Evolutionary conservation across 2,888 invertebrate species (phyloP).

Genomic region (Achlya flavicornis): DNA sequence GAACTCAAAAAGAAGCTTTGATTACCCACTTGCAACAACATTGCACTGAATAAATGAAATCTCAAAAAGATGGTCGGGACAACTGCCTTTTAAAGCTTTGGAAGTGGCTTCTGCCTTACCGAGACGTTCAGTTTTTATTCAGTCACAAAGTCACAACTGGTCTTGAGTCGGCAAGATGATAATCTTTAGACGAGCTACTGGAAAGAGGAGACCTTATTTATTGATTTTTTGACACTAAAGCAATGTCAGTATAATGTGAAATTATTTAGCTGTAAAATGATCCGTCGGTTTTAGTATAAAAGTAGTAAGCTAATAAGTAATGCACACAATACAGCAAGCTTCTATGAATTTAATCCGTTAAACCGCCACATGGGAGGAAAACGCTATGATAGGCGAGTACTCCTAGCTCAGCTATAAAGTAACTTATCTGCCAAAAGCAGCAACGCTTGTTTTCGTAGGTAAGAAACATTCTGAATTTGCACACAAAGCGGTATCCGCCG

Average conservation of each 20-base stretch:
- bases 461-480: slow-evolving; percentile 13
- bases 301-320: not conserved
- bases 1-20: slow-evolving; percentile 5
- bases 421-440: slow-evolving; percentile 17
- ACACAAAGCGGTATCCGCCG: slow-evolving; percentile 13
- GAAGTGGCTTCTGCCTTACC: not conserved
- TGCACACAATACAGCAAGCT: not conserved
- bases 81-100: not conserved
- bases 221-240: not conserved
- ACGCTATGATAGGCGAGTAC: not conserved
- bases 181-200: not conserved
- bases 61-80: not conserved
- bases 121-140: slow-evolving; percentile 5
- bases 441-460: slow-evolving; percentile 9
- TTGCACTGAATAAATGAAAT: slow-evolving; percentile 6
- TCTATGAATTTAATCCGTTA: slow-evolving; percentile 2
- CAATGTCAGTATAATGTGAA: not conserved
- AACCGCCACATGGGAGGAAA: slow-evolving; percentile 1
- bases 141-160: slow-evolving; percentile 1
- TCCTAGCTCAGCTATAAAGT: slow-evolving; percentile 22
- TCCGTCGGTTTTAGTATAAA: not conserved
- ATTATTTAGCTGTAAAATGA: not conserved
- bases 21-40: not conserved
- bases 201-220: not conserved
- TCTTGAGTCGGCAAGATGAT: not conserved